Evolutionary conservation across 2,797 vertebrate species (phyloP), one percentile per base, ranked within the genome.

Genomic region (Cynopterus sphinx): DNA sequence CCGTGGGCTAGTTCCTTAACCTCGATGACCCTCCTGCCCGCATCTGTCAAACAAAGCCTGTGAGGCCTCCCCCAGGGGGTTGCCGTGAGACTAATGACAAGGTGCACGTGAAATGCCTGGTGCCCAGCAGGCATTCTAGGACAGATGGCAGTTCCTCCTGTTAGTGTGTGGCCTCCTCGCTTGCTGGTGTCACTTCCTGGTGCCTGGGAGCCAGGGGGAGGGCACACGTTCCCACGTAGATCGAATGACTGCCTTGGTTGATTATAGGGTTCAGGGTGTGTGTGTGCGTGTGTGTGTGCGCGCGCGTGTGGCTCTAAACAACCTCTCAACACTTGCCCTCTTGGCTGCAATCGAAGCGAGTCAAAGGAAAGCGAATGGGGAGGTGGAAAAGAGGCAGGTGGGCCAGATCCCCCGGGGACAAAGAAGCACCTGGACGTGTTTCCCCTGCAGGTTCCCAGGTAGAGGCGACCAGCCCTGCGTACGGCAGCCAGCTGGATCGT

Each of bases 231-330:
- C 97, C 94, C 97, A 97, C 71, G 26, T 94, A 55, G 95, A 96
- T 97, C 95, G 73, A 94, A 96, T 97, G 95, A 90, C 95, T 84
- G 59, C 95, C 96, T 82, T 21, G 77, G 83, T 22, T 85, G 87
- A 96, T 97, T 96, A 90, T 4, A 96, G 95, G 95, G 85, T 94
- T 94, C n/a, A 33, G 2, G 28, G 70, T 73, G 22, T 86, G 28
- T 65, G 26, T 46, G 55, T 10, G 57, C 31, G 31, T n/a, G 17
- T 51, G 28, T 41, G 57, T 10, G 59, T 28, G 74, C 73, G 19
- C 83, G 28, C 59, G 28, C 41, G 57, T 11, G 59, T 61, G 31
- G 17, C 57, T 79, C 87, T 43, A 71, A 94, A 95, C 53, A 86
- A 7, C 21, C 88, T 84, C 87, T 96, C 82, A 68, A 63, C 74